Base-by-base conservation (phyloP, 2,113 vertebrate genomes). In the Pachycephala philippinensis region DNA sequence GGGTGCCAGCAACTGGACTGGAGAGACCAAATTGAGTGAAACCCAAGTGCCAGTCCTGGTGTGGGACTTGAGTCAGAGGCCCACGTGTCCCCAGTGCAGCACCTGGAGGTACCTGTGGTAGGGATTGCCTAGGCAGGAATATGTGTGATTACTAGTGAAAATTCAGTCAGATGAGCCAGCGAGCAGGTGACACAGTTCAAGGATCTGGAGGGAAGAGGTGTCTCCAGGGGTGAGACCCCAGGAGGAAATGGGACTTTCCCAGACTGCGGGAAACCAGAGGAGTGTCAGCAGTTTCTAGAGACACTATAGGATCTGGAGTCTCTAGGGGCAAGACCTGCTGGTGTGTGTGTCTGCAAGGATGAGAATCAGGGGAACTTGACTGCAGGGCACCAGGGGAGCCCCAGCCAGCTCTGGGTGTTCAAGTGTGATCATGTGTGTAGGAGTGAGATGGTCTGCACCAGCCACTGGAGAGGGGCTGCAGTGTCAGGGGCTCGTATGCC, bases 341-440 rank as follows among this genome's bases (percentile, higher is more conserved):
- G 3, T 18, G 18, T 26, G 14, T 42, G 27, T 52, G n/a, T 42
- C 50, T 79, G 12, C 57, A 33, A 50, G 14, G 2, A 4, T 56
- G 18, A 69, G 28, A 69, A 54, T 11, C 30, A 37, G 20, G 11
- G 15, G 7, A 70, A 22, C 17, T 56, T 69, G 22, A 30, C 8
- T 54, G 5, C 19, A n/a, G 54, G 19, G 16, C 27, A 53, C 16
- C 9, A 39, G 6, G 13, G 9, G 7, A 80, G 39, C 37, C 15
- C 30, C 59, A 64, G 10, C 2, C 49, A 71, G 24, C 28, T 57
- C 27, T 26, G 33, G 3, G 15, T 37, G 19, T 44, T 45, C 0
- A 1, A n/a, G 7, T 3, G 2, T 66, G 45, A 39, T 2, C 17
- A 2, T 49, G 13, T 39, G 7, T 31, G 24, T 9, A 11, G 19